phyloP scores from a whole-genome alignment of 2,888 invertebrate species.

The Sepioteuthis lessoniana region DNA sequence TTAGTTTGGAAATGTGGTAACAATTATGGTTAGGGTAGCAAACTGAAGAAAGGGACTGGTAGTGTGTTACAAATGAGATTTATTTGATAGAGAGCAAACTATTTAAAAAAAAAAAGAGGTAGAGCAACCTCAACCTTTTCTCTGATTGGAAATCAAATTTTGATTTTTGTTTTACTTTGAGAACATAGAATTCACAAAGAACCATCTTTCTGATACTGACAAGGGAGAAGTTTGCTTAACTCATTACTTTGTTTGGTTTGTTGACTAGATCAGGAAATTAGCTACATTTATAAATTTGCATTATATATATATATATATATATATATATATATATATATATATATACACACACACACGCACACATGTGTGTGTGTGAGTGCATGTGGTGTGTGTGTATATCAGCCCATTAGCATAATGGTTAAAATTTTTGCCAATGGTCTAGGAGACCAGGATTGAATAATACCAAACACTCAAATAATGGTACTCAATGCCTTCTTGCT shows the following conservation, averaged over 20 bases:
- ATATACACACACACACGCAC: too few relatives aligned
- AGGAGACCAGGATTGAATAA: too few relatives aligned
- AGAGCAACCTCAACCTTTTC: neutral
- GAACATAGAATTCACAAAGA: neutral
- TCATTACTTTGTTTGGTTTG: neutral
- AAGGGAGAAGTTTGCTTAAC: neutral
- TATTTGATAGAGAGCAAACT: neutral
- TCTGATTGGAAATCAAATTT: neutral
- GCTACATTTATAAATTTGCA: neutral
- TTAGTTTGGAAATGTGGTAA: neutral
- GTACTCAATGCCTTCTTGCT: too few relatives aligned
- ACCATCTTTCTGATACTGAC: neutral
- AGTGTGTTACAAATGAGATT: neutral
- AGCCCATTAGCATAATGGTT: too few relatives aligned
- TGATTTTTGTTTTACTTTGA: neutral
- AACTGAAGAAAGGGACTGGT: neutral
- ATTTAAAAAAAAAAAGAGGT: neutral
- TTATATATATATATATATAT: neutral
- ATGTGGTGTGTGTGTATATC: too few relatives aligned
- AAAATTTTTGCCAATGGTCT: too few relatives aligned
- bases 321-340: too few relatives aligned
- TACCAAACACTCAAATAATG: too few relatives aligned
- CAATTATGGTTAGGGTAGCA: neutral
- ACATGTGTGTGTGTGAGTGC: too few relatives aligned
- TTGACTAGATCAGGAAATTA: neutral